Evolutionary conservation across 2,113 vertebrate genomes (phyloP).

Genomic region (Anser cygnoides): DNA sequence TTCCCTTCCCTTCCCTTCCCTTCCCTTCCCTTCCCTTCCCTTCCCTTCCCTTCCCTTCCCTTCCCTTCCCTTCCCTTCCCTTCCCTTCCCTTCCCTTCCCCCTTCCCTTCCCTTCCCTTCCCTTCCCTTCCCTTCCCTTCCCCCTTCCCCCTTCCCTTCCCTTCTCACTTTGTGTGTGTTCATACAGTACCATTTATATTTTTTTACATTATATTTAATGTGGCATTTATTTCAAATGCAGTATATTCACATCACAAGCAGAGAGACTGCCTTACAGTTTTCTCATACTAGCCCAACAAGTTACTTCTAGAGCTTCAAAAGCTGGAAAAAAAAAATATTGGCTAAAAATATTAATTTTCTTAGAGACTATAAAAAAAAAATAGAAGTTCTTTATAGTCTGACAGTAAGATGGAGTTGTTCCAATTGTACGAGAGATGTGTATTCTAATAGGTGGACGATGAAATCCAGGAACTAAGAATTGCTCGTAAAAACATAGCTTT

Average conservation of each 20-base stretch:
- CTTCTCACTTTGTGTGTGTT: not conserved
- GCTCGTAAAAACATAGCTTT: not conserved
- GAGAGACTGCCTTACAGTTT: not conserved
- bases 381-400: not conserved
- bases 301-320: not conserved
- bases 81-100: not conserved
- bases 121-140: not conserved
- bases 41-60: too few relatives aligned
- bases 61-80: too few relatives aligned
- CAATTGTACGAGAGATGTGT: not conserved
- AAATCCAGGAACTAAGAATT: not conserved
- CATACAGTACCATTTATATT: not conserved
- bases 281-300: not conserved
- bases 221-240: not conserved
- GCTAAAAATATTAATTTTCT: not conserved
- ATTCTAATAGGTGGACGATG: not conserved
- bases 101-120: too few relatives aligned
- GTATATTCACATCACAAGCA: fast-evolving
- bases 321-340: not conserved
- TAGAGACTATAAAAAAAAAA: not conserved
- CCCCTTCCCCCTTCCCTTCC: too few relatives aligned
- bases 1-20: too few relatives aligned
- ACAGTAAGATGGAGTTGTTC: not conserved
- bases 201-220: not conserved
- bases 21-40: too few relatives aligned